Base-by-base conservation (phyloP, 2,113 vertebrate genomes). In the Scolopax mira region DNA sequence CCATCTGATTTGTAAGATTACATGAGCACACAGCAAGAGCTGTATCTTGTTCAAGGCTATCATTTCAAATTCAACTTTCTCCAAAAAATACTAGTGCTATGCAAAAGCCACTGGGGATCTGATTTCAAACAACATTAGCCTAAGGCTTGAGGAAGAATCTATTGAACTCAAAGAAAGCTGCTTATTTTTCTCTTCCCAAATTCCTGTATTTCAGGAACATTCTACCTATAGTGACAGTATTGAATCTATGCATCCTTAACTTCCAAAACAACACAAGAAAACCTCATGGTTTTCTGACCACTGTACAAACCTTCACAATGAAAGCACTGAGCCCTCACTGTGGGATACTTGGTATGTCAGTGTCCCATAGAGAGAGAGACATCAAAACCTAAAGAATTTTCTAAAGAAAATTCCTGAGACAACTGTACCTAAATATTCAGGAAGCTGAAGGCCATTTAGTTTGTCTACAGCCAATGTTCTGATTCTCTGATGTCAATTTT, bases 201-300 rank as follows among this genome's bases (percentile, higher is more conserved):
- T 78, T 80, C 23, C 12, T 92, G 1, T 77, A 23, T 69, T 91
- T 85, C 31, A 77, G 24, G 28, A 83, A 58, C 5, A 1, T 71
- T 77, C 58, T 55, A 42, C 5, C 7, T 77, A 35, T 9, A 52
- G 13, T 82, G 64, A 31, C 0, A 13, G 10, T 48, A 37, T 19
- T 49, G 13, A 66, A 80, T 80, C 31, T 66, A 10, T 79, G 11
- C 15, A 41, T 5, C 44, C 17, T 21, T 49, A 83, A 42, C 7
- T 70, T 73, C 9, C 9, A 54, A 49, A 91, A 21, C 28, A 37
- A 30, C 25, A 4, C 54, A 39, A 83, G 85, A 30, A 81, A 71
- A 57, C 1, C 0, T 17, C n/a, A 21, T 11, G 13, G 0, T 1
- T 6, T 80, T 90, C 46, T 54, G 46, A 83, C 37, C 37, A 27